Conservation (phyloP, 1,140 invertebrate genomes). For the Diploscapter pachys region DNA sequence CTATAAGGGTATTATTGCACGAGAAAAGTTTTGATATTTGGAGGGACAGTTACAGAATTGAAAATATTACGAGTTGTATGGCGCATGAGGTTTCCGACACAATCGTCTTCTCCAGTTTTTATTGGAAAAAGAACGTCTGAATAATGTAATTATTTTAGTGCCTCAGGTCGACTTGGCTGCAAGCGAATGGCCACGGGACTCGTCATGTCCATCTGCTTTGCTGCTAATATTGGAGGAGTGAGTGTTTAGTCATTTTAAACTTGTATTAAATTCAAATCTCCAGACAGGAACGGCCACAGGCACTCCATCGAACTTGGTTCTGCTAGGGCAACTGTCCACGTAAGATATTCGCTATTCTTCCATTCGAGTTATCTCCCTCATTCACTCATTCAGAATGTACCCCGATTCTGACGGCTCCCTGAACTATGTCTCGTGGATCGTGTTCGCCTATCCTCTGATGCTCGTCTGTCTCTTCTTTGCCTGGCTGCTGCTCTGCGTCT, state of each 20-base stretch:
- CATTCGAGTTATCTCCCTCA: not conserved
- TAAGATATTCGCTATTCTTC: slow-evolving; percentile 5
- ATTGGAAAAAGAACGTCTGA: too few species aligned
- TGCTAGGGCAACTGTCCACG: slow-evolving; percentile 49
- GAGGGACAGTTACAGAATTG: slow-evolving; percentile 45
- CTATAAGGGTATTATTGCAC: not conserved
- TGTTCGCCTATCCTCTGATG: slow-evolving; percentile 61
- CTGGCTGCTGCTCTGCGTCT: slow-evolving; percentile 48
- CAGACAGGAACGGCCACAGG: slow-evolving; percentile 61
- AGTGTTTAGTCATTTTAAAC: too few species aligned
- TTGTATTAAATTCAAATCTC: too few species aligned
- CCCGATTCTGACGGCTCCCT: slow-evolving; percentile 48
- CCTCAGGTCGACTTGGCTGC: slow-evolving; percentile 26
- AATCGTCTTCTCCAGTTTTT: too few species aligned
- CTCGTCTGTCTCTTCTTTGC: slow-evolving; percentile 53
- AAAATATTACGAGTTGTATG: not conserved
- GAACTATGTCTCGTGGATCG: slow-evolving; percentile 61
- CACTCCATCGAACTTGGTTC: slow-evolving; percentile 60
- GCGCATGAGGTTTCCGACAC: too few species aligned
- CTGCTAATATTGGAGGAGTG: slow-evolving; percentile 61
- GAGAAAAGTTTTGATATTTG: not conserved
- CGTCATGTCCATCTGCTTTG: slow-evolving; percentile 48
- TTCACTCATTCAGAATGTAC: slow-evolving; percentile 35
- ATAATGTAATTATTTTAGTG: slow-evolving; percentile 20
- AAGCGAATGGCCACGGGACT: slow-evolving; percentile 39